Percentiles rank a stretch among this genome's conserved stretches.
Evolutionary conservation across 2,113 vertebrate species (phyloP).

Genomic region (Zeus faber): DNA sequence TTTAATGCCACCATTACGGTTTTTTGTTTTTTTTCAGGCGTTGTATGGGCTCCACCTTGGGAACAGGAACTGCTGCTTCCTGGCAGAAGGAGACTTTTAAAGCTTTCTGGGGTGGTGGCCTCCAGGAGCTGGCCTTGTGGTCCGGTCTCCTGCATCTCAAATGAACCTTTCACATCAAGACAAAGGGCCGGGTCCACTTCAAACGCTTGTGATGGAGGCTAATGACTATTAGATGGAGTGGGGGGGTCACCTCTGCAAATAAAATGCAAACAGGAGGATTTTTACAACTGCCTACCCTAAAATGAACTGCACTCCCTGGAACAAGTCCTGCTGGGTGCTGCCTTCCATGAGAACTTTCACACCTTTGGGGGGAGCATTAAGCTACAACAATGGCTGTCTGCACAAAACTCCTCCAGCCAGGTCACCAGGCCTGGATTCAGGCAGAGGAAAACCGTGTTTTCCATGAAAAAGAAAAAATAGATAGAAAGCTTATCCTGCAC

Average conservation of each 20-base stretch:
- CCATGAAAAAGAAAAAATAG: no score
- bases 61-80: conserved; percentile 78
- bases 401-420: neutral
- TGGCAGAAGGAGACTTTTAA: conserved; percentile 55
- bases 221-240: conserved; percentile 89
- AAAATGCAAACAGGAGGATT: conserved; percentile 73
- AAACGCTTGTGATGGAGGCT: conserved; percentile 91
- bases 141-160: conserved; percentile 77
- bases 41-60: conserved; percentile 25
- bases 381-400: neutral
- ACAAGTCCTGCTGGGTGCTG: conserved; percentile 29
- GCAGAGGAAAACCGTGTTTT: no score
- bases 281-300: conserved; percentile 76
- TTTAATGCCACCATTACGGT: no score
- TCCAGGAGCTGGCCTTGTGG: no score
- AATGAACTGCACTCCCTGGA: conserved; percentile 57
- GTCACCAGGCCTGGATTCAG: no score
- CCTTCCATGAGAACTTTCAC: conserved; percentile 70
- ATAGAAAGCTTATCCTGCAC: no score
- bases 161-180: conserved; percentile 69
- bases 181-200: conserved; percentile 82
- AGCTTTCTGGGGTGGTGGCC: no score
- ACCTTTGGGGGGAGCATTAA: conserved; percentile 39
- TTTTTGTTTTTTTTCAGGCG: no score
- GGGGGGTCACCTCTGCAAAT: conserved; percentile 70